Percentiles rank a stretch among this genome's conserved stretches.
These are phyloP conservation scores for Hypomecis atomaria DNA, from an alignment of 2,888 invertebrate species.

Conservation along the genomic window DNA sequence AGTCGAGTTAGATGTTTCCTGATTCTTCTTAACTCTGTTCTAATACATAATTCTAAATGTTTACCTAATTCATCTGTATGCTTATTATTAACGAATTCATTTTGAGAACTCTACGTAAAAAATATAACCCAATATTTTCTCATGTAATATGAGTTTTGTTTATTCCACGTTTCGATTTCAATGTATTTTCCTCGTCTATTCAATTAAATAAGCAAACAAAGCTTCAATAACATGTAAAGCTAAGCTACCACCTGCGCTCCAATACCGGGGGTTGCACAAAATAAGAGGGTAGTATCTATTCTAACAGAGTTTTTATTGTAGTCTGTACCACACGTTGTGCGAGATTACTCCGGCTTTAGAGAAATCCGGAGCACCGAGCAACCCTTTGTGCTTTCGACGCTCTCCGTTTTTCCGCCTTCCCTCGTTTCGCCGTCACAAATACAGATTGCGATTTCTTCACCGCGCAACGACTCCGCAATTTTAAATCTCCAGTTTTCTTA, in stretches of 20 bases:
- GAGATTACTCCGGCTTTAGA: conserved; percentile 62
- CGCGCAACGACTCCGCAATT: conserved; percentile 43
- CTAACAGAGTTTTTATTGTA: conserved; percentile 51
- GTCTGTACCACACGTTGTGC: conserved; percentile 53
- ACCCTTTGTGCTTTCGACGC: conserved; percentile 65
- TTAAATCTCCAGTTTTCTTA: conserved; percentile 34
- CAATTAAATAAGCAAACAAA: conserved; percentile 31
- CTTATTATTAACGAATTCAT: too few relatives aligned
- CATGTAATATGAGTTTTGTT: neutral
- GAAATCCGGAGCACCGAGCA: conserved; percentile 59
- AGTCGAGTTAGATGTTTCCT: too few relatives aligned
- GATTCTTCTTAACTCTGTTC: too few relatives aligned
- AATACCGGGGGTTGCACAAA: conserved; percentile 35
- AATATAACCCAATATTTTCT: neutral
- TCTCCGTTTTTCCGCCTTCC: conserved; percentile 59
- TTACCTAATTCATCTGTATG: too few relatives aligned
- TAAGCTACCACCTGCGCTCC: conserved; percentile 38
- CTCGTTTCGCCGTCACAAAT: conserved; percentile 63
- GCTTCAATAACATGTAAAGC: conserved; percentile 33
- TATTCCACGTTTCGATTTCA: neutral
- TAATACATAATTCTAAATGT: too few relatives aligned
- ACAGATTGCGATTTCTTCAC: conserved; percentile 59
- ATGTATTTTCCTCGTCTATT: conserved; percentile 14
- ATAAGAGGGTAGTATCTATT: conserved; percentile 42
- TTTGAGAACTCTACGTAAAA: too few relatives aligned